Evolutionary conservation across 2,888 invertebrate species (phyloP).

Genomic region (Eugnorisma glareosa): DNA sequence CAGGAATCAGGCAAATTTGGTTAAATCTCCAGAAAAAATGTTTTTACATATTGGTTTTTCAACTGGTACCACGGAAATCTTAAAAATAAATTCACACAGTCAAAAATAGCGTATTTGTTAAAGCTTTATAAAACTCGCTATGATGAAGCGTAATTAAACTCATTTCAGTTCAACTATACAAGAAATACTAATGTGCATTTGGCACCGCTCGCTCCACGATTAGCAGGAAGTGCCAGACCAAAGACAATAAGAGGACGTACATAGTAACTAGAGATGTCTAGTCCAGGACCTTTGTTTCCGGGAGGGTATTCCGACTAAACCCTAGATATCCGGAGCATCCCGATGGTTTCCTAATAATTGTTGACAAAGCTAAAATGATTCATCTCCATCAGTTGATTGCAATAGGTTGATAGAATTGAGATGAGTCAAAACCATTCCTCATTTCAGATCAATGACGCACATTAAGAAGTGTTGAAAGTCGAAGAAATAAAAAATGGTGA

Average conservation of each 20-base stretch:
- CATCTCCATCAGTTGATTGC: neutral
- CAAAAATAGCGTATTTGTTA: neutral
- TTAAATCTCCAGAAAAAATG: neutral
- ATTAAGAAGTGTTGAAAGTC: slow-evolving; percentile 15
- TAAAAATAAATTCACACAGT: neutral
- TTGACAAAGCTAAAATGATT: slow-evolving; percentile 17
- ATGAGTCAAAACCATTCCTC: neutral
- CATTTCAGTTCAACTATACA: slow-evolving; percentile 22
- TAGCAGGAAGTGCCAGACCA: slow-evolving; percentile 40
- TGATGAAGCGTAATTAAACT: slow-evolving; percentile 8
- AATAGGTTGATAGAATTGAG: neutral
- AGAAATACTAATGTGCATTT: slow-evolving; percentile 44
- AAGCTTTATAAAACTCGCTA: slow-evolving; percentile 16
- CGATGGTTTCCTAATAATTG: neutral
- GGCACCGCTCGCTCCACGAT: slow-evolving; percentile 31
- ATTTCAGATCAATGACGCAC: neutral
- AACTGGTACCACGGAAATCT: neutral
- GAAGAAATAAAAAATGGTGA: slow-evolving; percentile 33
- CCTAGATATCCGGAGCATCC: slow-evolving; percentile 19
- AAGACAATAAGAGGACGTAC: slow-evolving; percentile 37
- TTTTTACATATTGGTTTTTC: slow-evolving; percentile 4
- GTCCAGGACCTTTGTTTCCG: slow-evolving; percentile 31
- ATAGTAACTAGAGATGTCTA: slow-evolving; percentile 28
- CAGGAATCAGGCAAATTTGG: neutral
- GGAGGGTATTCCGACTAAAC: neutral